Evolutionary conservation across 2,113 vertebrate species (phyloP).

Genomic region (Anolis carolinensis): DNA sequence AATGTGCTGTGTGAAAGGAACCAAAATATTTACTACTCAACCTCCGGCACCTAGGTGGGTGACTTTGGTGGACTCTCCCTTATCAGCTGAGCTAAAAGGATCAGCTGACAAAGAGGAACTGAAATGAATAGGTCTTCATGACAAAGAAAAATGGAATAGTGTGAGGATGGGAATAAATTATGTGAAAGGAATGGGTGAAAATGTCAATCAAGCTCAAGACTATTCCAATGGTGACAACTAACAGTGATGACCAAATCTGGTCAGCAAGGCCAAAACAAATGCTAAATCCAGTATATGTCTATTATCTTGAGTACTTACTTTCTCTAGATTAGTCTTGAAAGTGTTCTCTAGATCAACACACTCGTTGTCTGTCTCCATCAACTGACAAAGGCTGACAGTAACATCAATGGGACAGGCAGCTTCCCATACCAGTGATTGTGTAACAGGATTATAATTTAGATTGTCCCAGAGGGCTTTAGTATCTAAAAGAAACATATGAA

Average conservation of each 20-base stretch:
- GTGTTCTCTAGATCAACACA: slow-evolving; percentile 79
- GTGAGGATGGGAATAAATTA: not conserved
- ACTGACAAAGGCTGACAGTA: slow-evolving; percentile 75
- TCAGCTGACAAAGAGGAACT: no score
- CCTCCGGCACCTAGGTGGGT: no score
- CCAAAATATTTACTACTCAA: no score
- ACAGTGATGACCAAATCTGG: not conserved
- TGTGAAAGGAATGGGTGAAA: not conserved
- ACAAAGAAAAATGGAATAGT: not conserved
- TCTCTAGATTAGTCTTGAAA: slow-evolving; percentile 63
- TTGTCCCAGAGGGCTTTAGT: slow-evolving; percentile 80
- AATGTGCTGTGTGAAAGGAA: no score
- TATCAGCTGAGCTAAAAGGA: no score
- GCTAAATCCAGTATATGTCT: not conserved
- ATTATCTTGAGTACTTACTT: slow-evolving; percentile 71
- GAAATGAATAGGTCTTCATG: no score
- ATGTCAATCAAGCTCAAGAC: not conserved
- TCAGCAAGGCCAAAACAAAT: not conserved
- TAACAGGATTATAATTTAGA: slow-evolving; percentile 77
- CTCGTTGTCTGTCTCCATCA: slow-evolving; percentile 32
- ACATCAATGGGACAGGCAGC: slow-evolving; percentile 77
- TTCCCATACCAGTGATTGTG: slow-evolving; percentile 81
- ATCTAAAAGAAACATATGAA: slow-evolving; percentile 69
- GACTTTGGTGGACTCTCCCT: no score
- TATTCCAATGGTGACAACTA: not conserved